phyloP scores from a whole-genome alignment of 2,888 invertebrate species.

The Amphipyra berbera region DNA sequence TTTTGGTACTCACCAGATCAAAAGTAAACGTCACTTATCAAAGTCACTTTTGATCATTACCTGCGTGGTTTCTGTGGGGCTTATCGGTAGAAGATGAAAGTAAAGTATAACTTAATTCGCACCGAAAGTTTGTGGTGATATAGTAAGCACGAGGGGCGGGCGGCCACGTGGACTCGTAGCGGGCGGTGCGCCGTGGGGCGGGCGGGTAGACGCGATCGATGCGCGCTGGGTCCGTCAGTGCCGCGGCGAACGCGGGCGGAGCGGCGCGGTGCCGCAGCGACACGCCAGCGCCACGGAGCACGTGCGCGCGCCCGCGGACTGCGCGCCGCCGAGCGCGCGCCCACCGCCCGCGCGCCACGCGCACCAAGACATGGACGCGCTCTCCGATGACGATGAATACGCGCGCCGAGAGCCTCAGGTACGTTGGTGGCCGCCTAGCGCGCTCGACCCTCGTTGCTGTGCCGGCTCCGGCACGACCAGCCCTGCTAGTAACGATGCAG shows the following conservation, averaged over 20 bases:
- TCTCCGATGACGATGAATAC: conserved; percentile 88
- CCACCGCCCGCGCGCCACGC: conserved; percentile 70
- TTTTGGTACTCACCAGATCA: conserved; percentile 18
- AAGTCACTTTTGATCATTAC: conserved; percentile 9
- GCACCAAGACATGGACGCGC: conserved; percentile 83
- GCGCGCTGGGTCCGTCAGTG: conserved; percentile 79
- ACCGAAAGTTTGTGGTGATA: conserved; percentile 46
- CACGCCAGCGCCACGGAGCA: conserved; percentile 77
- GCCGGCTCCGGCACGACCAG: conserved; percentile 61
- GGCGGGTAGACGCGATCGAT: conserved; percentile 78
- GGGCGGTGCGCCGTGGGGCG: conserved; percentile 67
- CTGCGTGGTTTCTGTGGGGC: conserved; percentile 1
- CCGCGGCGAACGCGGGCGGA: conserved; percentile 86
- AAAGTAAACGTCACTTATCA: conserved; percentile 13
- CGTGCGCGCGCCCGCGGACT: conserved; percentile 81
- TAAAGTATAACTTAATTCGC: conserved; percentile 20
- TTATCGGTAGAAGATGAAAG: conserved; percentile 16
- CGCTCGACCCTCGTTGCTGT: conserved; percentile 41
- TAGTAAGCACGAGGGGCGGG: conserved; percentile 65
- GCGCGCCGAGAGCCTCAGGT: conserved; percentile 86
- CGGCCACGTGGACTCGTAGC: conserved; percentile 71
- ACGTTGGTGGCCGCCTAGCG: conserved; percentile 59
- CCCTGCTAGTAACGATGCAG: conserved; percentile 43
- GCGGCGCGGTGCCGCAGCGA: conserved; percentile 84
- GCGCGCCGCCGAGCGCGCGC: conserved; percentile 82